These are phyloP conservation scores for Syngnathoides biaculeatus DNA, from an alignment of 2,113 vertebrate species.

Conservation along the genomic window DNA sequence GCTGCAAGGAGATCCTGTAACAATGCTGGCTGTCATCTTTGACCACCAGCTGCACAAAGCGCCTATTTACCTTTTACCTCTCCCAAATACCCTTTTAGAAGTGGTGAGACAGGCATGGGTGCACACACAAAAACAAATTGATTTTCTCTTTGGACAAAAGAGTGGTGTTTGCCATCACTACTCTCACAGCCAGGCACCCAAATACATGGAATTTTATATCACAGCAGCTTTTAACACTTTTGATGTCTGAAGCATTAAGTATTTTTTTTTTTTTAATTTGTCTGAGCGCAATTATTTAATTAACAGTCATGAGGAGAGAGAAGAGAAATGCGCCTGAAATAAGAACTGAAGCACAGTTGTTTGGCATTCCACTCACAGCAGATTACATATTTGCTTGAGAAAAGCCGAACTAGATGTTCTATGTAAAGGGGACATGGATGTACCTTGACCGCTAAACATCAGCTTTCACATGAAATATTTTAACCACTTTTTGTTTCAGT, in stretches of 20 bases:
- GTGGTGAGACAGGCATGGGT: conserved; percentile 7
- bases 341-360: no score
- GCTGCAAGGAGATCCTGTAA: conserved; percentile 42
- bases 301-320: conserved; percentile 26
- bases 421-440: no score
- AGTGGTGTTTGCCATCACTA: conserved; percentile 8
- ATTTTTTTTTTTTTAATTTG: conserved; percentile 44
- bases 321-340: no score
- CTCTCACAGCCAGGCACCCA: conserved; percentile 9
- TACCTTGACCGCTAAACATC: no score
- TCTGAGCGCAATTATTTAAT: conserved; percentile 47
- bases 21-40: conserved; percentile 53
- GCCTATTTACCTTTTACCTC: conserved; percentile 58
- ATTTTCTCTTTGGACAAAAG: conserved; percentile 20
- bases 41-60: conserved; percentile 54
- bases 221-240: conserved; percentile 27
- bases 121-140: conserved; percentile 9
- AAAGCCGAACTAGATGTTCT: no score
- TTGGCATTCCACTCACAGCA: no score
- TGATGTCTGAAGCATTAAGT: conserved; percentile 40
- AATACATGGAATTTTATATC: conserved; percentile 11
- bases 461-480: no score
- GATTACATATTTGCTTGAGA: no score
- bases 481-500: no score
- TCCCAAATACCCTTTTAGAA: conserved; percentile 32